Base-by-base conservation (phyloP, 1,140 invertebrate species). In the Seison nebaliae region DNA sequence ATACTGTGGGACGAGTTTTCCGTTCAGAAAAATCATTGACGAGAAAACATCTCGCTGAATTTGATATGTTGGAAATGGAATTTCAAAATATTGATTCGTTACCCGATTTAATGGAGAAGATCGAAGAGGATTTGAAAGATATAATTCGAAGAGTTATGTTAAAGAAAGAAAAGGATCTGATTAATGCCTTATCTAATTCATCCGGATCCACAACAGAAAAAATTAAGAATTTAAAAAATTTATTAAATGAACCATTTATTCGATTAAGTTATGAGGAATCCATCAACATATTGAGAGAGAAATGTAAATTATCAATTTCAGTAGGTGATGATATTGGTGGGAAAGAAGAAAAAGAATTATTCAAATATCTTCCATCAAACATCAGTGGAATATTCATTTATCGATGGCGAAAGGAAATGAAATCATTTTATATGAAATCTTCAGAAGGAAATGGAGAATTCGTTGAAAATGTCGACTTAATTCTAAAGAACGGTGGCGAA, bases 31-130 rank as follows among this genome's bases (percentile, higher is more conserved):
- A 35, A 30, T 35, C 33, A 19, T 15, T 42, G 20, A 35, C 33
- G 3, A 12, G 39, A 14, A 23, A 32, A 29, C 39, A 42, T 36
- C 31, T 42, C 9, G 33, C 33, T 9, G 39, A 42, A 36, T 42
- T 42, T 36, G 28, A 35, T 8, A 42, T 42, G 39, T 22, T 42
- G 14, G 39, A 42, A 19, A 28, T 22, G 5, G 39, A 42, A 32
- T 14, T 42, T 32, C 17, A 29, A 7, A 19, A 28, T 5, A 29
- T 41, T 16, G 19, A 41, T 35, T 17, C 2, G 6, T 18, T 41
- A 7, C 22, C 34, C 9, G 16, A 29, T 17, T 21, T 41, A 5
- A 24, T 41, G 14, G 38, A 41, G n/a, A 29, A 29, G n/a, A 24
- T 28, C 16, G 38, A 41, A 35, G 17, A 26, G 4, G 23, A 35